These are phyloP conservation scores for Epistrophe eligans DNA, from an alignment of 2,888 invertebrate genomes.

Conservation along the genomic window DNA sequence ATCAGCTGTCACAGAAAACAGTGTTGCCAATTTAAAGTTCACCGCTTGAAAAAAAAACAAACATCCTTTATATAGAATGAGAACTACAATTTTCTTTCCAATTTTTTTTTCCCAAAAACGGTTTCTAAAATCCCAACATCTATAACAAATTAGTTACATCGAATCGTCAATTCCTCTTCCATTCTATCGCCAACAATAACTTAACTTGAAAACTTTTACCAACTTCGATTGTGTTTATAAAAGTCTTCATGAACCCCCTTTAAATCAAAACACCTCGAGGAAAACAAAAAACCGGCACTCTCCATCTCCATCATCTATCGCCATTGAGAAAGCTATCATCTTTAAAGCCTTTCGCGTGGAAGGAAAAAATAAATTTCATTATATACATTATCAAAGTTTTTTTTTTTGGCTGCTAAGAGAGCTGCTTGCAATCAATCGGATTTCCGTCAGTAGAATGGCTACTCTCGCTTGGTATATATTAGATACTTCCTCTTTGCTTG, in stretches of 20 bases:
- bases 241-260: conserved; percentile 7
- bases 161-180: background rate
- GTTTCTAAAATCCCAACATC: background rate
- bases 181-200: background rate
- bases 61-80: no score
- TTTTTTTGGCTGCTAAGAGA: conserved; percentile 24
- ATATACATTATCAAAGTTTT: conserved; percentile 53
- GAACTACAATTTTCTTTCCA: no score
- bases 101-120: background rate
- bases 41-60: no score
- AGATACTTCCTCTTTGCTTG: background rate
- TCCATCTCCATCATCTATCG: no score
- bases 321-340: conserved; percentile 21
- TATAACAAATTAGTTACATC: background rate
- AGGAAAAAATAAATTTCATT: conserved; percentile 46
- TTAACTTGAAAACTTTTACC: conserved; percentile 15
- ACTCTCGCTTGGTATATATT: background rate
- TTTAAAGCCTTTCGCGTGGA: conserved; percentile 6
- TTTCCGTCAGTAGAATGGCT: conserved; percentile 44
- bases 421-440: conserved; percentile 56
- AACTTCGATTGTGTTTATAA: conserved; percentile 24
- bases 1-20: no score
- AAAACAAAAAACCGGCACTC: conserved; percentile 9
- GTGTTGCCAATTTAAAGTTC: no score
- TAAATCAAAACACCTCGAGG: conserved; percentile 10